Conservation (phyloP, 2,888 invertebrate species). For the Scaptomyza parva region DNA sequence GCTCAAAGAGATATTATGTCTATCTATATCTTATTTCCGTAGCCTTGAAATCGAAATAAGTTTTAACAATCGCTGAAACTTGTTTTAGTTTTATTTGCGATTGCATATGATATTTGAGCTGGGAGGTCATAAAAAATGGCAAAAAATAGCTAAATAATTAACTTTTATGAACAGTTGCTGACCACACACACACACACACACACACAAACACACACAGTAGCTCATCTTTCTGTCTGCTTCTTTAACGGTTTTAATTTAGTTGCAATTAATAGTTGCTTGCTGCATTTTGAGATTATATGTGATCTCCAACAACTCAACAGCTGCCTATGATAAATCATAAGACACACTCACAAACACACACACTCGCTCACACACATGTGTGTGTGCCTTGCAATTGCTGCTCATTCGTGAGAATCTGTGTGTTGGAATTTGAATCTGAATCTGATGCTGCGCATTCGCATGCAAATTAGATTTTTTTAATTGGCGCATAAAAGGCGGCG, state of each 20-base stretch:
- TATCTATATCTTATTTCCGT: background rate
- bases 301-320: conserved; percentile 42
- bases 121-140: background rate
- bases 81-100: background rate
- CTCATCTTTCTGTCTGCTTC: conserved; percentile 43
- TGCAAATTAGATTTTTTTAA: conserved; percentile 81
- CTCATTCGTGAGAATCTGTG: conserved; percentile 58
- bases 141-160: background rate
- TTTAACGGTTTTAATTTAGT: conserved; percentile 57
- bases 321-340: conserved; percentile 65
- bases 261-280: conserved; percentile 42
- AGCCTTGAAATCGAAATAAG: background rate
- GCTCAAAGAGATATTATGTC: too few relatives aligned
- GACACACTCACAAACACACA: conserved; percentile 37
- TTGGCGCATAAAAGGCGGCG: conserved; percentile 73
- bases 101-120: background rate
- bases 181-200: background rate
- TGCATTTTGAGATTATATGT: conserved; percentile 28
- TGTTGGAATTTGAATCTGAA: conserved; percentile 19
- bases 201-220: too few relatives aligned
- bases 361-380: conserved; percentile 39
- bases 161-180: conserved; percentile 20
- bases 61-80: conserved; percentile 5
- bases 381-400: conserved; percentile 23
- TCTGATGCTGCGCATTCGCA: conserved; percentile 42